A percentile compares a stretch with the other conserved stretches of the same genome.
Conservation (phyloP, 2,888 invertebrate genomes). For the Sminthurinus aureus region DNA sequence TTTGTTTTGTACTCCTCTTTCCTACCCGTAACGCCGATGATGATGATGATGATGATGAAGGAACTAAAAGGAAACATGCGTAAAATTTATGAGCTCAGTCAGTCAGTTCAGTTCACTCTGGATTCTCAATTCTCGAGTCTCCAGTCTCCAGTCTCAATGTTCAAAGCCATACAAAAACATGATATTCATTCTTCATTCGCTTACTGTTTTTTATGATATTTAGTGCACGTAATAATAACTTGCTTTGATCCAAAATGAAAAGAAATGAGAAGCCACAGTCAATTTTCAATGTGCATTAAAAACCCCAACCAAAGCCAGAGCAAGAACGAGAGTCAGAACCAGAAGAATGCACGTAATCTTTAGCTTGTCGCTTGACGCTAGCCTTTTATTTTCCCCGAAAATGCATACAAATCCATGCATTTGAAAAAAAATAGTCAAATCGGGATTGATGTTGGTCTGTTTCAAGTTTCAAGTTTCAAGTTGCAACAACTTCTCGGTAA, state of each 20-base stretch:
- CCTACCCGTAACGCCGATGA: background rate
- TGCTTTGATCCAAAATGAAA: constrained; percentile 7
- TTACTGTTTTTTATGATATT: too few relatives aligned
- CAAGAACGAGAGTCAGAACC: background rate
- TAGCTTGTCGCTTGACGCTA: too few relatives aligned
- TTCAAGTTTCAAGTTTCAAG: too few relatives aligned
- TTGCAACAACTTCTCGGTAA: too few relatives aligned
- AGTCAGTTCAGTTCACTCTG: too few relatives aligned
- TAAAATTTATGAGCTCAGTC: constrained; percentile 34
- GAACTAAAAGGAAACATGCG: constrained; percentile 31
- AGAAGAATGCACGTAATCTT: constrained; percentile 10
- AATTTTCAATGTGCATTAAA: constrained; percentile 36
- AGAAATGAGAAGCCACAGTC: constrained; percentile 3
- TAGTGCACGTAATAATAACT: constrained; percentile 15
- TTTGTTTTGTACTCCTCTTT: too few relatives aligned
- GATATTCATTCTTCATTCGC: background rate
- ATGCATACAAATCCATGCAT: background rate
- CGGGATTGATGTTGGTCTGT: too few relatives aligned
- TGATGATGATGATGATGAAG: background rate
- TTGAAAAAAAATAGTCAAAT: background rate
- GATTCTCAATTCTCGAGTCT: too few relatives aligned
- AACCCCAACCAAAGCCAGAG: background rate
- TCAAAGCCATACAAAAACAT: background rate
- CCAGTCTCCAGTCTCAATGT: background rate
- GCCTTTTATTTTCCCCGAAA: background rate